Conservation (phyloP, 2,888 invertebrate genomes). For the Eupeodes latifasciatus region DNA sequence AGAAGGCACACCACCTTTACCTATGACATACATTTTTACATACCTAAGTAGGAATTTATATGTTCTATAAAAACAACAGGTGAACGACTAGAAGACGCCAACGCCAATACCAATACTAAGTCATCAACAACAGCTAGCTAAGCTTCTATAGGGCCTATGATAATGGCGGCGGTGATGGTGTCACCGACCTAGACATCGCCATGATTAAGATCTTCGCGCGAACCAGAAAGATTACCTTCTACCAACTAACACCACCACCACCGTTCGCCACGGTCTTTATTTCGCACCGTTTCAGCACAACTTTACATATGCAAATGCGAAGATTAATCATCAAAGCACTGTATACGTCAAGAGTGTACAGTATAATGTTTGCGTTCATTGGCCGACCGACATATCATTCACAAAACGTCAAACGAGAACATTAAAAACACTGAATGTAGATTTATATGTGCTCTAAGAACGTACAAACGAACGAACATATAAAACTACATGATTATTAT, state of each 20-base stretch:
- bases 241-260: background rate
- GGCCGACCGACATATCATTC: conserved; percentile 61
- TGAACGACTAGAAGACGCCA: conserved; percentile 16
- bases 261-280: background rate
- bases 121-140: background rate
- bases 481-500: conserved; percentile 24
- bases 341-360: background rate
- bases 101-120: conserved; percentile 14
- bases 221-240: conserved; percentile 32
- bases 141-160: background rate
- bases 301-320: conserved; percentile 50
- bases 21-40: conserved; percentile 45
- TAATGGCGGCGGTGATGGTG: background rate
- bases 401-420: conserved; percentile 60
- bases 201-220: conserved; percentile 1
- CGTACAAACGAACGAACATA: background rate
- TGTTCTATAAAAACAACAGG: conserved; percentile 6
- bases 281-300: conserved; percentile 4
- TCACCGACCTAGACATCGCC: conserved; percentile 31
- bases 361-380: conserved; percentile 36
- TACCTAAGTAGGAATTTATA: background rate
- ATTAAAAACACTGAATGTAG: conserved; percentile 33
- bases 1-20: conserved; percentile 34
- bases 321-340: conserved; percentile 63
- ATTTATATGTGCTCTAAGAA: background rate